Conservation (phyloP, 30 jellyfish, hydroid and myxozoan genomes). For the Aurelia sp. region DNA sequence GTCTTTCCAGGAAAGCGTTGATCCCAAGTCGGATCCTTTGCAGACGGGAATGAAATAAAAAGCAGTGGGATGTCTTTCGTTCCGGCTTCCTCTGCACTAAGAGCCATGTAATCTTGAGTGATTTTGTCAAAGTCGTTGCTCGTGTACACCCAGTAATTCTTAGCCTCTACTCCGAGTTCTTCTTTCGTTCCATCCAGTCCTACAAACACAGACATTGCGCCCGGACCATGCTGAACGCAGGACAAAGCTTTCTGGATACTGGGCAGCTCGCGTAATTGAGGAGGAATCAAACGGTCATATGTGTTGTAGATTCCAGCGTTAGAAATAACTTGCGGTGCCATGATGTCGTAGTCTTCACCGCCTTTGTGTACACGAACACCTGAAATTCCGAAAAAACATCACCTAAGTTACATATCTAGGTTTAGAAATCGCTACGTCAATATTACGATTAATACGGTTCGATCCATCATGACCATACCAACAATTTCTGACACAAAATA, state of each 20-base stretch:
- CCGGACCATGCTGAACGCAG: conserved; percentile 75
- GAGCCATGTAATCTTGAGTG: conserved; percentile 52
- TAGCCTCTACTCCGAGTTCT: conserved; percentile 76
- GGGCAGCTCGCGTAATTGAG: conserved; percentile 14
- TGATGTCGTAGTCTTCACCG: conserved; percentile 69
- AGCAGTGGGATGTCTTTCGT: conserved; percentile 86
- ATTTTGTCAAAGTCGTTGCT: conserved; percentile 61
- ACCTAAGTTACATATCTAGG: too few relatives aligned
- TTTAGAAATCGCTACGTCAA: neutral
- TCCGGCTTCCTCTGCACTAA: conserved; percentile 73
- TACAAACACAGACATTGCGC: conserved; percentile 80
- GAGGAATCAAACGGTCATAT: conserved; percentile 67
- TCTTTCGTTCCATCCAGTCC: conserved; percentile 92
- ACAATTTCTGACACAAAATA: too few relatives aligned
- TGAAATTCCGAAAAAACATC: neutral
- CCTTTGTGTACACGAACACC: conserved; percentile 90
- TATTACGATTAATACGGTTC: neutral
- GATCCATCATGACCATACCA: too few relatives aligned
- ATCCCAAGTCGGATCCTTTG: conserved; percentile 97
- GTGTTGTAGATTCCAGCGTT: conserved; percentile 91
- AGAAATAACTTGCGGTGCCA: conserved; percentile 88
- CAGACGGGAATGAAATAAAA: conserved; percentile 94
- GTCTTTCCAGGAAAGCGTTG: conserved; percentile 91
- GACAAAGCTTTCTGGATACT: conserved; percentile 48
- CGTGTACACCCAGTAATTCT: conserved; percentile 89